Base-by-base conservation (phyloP, 1,140 invertebrate genomes). In the Tachypleus tridentatus region DNA sequence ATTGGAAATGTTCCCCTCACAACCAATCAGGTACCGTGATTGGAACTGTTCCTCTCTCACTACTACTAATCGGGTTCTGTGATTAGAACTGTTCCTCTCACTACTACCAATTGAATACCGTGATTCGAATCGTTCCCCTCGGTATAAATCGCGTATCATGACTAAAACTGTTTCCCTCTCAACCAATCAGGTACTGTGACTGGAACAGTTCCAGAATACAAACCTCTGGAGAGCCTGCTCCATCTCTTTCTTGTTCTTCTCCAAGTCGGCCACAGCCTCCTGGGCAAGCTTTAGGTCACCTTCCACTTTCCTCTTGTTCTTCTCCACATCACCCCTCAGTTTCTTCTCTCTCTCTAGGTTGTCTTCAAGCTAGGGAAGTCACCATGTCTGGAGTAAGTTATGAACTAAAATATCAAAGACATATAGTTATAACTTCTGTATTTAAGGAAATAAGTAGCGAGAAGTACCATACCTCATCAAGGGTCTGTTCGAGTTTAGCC, bases 341-440 rank as follows among this genome's bases (percentile, higher is more conserved):
- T 98, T 98, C 89, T 98, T 98, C 80, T 99, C 97, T 73, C 95
- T 89, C 80, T 97, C 94, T 64, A 99, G 81, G 58, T 91, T 94
- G 76, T 98, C 96, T 80, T 98, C 94, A 69, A 98, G 83, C 80
- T 69, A 7, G 52, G 54, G 53, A 9, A 9, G 49, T 52, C 1
- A 60, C 10, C 47, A 11, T 50, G 49, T 7, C 7, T 8, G 10
- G 7, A 59, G 58, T 6, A 60, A 50, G 49, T 60, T n/a, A 59
- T 11, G 5, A 60, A 60, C 11, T 60, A 29, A 5, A 29, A 5
- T 52, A 60, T 58, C 29, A 3, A 47, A 10, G 51, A 9, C 60
- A 61, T 9, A 51, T 49, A 48, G 5, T 61, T 61, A n/a, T 10
- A 5, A 47, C 11, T 2, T 3, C 4, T 10, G 48, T 9, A 60